These are phyloP conservation scores for Todiramphus saurophagus DNA, from an alignment of 2,113 vertebrate species.

Conservation along the genomic window DNA sequence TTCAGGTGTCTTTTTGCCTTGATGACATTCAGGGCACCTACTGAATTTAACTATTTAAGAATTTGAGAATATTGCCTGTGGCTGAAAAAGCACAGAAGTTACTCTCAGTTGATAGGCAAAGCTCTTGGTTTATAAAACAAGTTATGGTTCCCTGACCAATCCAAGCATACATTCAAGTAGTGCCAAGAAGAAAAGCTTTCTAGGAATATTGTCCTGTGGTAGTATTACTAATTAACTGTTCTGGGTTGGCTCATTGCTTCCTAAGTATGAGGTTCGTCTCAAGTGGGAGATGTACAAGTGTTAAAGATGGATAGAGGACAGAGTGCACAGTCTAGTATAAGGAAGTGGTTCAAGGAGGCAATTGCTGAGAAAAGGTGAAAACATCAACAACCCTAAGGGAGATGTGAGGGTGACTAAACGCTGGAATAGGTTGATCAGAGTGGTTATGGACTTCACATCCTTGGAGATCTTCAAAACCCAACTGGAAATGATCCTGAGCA, in stretches of 20 bases:
- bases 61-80: neutral
- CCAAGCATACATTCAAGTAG: neutral
- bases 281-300: neutral
- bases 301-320: neutral
- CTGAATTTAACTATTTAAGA: slow-evolving; percentile 18
- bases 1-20: neutral
- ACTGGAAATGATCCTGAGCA: neutral
- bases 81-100: neutral
- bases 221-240: neutral
- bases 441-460: neutral
- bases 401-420: neutral
- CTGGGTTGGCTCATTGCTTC: neutral
- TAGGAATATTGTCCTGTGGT: neutral
- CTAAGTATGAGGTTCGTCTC: neutral
- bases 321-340: neutral
- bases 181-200: neutral
- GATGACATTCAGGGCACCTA: neutral
- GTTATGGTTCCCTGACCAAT: neutral
- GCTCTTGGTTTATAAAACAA: neutral
- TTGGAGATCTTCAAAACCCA: neutral
- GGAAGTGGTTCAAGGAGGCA: neutral
- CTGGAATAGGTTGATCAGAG: neutral
- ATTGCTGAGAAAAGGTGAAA: neutral
- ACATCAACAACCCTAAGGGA: neutral
- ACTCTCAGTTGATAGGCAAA: neutral